A percentile compares a stretch with the other conserved stretches of the same genome.
These are phyloP conservation scores for Typhlichthys subterraneus DNA, from an alignment of 2,797 vertebrate genomes.

Conservation along the genomic window DNA sequence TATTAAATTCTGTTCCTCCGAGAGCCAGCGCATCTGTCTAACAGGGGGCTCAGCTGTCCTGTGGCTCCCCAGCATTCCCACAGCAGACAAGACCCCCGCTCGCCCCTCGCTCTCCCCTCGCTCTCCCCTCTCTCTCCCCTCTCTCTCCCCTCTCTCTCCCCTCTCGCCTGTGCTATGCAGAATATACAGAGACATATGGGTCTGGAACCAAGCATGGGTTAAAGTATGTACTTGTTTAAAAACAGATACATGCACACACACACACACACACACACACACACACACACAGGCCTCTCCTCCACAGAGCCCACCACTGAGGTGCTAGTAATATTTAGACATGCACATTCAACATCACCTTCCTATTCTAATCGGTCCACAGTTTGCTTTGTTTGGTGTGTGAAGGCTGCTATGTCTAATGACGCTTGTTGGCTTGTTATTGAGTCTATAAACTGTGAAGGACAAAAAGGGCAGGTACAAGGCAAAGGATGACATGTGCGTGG, in stretches of 20 bases:
- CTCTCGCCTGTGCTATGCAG: too few relatives aligned
- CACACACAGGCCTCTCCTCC: constrained; percentile 11
- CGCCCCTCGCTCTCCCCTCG: background rate
- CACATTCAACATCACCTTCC: constrained; percentile 50
- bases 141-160: background rate
- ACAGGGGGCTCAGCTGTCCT: constrained; percentile 62
- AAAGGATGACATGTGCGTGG: background rate
- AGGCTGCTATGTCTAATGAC: constrained; percentile 55
- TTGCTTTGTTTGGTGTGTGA: constrained; percentile 25
- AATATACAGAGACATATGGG: background rate
- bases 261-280: background rate
- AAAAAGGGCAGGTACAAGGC: background rate
- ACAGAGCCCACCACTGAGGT: constrained; percentile 29
- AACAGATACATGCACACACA: background rate
- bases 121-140: background rate
- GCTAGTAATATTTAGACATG: constrained; percentile 55
- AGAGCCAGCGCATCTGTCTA: constrained; percentile 61
- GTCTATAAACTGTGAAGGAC: constrained; percentile 45
- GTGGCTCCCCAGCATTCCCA: constrained; percentile 39
- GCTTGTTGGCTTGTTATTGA: constrained; percentile 54
- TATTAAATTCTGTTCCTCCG: constrained; percentile 52
- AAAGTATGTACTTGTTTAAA: background rate
- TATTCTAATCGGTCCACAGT: constrained; percentile 31
- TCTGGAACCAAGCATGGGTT: background rate
- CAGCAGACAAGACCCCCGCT: constrained; percentile 16